Percentiles rank a stretch among this genome's conserved stretches.
Conservation (phyloP, 2,888 invertebrate genomes). For the Cephonodes hylas region DNA sequence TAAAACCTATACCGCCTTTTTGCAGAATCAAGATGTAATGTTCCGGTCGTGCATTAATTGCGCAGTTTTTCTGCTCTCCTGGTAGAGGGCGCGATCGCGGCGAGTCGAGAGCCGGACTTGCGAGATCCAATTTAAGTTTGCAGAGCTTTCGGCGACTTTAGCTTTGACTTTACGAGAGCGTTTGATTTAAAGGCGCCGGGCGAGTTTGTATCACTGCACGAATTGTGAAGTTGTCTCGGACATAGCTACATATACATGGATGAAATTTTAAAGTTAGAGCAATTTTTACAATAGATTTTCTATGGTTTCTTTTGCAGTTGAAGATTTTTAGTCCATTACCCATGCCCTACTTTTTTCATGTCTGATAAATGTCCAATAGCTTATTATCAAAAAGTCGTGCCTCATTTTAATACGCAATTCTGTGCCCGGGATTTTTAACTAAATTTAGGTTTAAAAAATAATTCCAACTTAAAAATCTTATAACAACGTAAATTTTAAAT, state of each 20-base stretch:
- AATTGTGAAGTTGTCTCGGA: neutral
- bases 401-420: no score
- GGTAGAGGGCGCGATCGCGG: conserved; percentile 20
- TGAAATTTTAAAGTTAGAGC: neutral
- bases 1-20: neutral
- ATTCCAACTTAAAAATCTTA: no score
- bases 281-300: no score
- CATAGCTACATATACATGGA: neutral
- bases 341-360: no score
- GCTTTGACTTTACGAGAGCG: conserved; percentile 27
- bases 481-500: no score
- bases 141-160: conserved; percentile 53
- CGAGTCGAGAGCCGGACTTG: conserved; percentile 24
- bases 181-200: conserved; percentile 24
- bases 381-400: no score
- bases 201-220: neutral
- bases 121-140: conserved; percentile 67
- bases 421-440: no score
- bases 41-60: conserved; percentile 42
- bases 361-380: no score
- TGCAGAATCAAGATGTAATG: conserved; percentile 39
- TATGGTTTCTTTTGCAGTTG: no score
- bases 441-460: no score
- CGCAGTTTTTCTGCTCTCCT: conserved; percentile 41
- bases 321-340: no score